phyloP scores from a whole-genome alignment of 1,140 invertebrate species.

The Zaprionus capensis region DNA sequence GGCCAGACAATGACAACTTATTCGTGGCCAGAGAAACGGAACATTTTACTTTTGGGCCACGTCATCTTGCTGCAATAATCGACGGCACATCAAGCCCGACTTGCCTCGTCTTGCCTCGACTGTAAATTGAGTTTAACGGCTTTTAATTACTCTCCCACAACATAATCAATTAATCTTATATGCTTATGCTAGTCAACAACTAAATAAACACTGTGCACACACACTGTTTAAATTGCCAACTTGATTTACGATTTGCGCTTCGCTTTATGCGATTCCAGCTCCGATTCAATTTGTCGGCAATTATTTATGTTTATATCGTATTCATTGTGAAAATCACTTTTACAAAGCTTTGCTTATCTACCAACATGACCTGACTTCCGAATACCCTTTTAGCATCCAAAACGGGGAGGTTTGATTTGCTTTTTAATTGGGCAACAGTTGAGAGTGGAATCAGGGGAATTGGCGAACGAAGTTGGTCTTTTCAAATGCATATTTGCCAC shows the following conservation, averaged over 20 bases:
- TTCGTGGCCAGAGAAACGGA: slow-evolving; percentile 11
- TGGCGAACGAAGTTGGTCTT: too few species aligned
- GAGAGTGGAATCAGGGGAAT: background rate
- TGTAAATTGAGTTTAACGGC: slow-evolving; percentile 35
- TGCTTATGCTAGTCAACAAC: background rate
- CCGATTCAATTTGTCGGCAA: slow-evolving; percentile 26
- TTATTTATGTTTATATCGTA: background rate
- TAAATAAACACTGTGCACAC: background rate
- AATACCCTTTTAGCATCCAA: background rate
- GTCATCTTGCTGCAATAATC: slow-evolving; percentile 58
- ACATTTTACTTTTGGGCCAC: slow-evolving; percentile 35
- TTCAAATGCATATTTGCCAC: too few species aligned
- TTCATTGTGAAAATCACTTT: slow-evolving; percentile 1
- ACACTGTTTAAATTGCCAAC: slow-evolving; percentile 6
- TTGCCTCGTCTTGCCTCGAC: background rate
- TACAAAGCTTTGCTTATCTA: slow-evolving; percentile 14
- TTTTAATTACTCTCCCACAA: slow-evolving; percentile 51
- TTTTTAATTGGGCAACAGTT: background rate
- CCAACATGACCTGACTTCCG: slow-evolving; percentile 7
- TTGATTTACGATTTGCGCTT: slow-evolving; percentile 12
- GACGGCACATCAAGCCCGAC: slow-evolving; percentile 37
- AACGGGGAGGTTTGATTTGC: background rate
- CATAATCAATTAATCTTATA: background rate
- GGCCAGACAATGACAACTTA: slow-evolving; percentile 58
- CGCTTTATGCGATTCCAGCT: background rate